phyloP scores from a whole-genome alignment of 2,113 vertebrate species.

The Phyllostomus discolor region DNA sequence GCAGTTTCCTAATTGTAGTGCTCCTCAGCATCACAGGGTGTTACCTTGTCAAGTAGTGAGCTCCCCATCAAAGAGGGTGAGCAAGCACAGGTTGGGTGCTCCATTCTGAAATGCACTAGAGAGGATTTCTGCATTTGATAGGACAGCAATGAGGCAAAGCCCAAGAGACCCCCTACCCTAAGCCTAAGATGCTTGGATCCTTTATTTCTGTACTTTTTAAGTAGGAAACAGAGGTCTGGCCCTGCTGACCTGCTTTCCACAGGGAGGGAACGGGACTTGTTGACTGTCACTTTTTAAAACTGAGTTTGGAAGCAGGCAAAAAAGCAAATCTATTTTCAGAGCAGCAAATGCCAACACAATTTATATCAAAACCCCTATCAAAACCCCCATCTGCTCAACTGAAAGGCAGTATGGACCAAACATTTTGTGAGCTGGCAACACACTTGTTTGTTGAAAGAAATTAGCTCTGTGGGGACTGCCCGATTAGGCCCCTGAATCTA shows the following conservation, averaged over 20 bases:
- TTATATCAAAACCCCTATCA: constrained; percentile 69
- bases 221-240: not conserved
- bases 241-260: constrained; percentile 22
- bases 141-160: not conserved
- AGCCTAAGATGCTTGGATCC: not conserved
- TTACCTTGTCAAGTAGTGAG: not conserved
- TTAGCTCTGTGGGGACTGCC: not conserved
- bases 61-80: not conserved
- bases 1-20: not conserved
- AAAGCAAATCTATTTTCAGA: constrained; percentile 67
- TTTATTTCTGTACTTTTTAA: not conserved
- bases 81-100: not conserved
- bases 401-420: constrained; percentile 38
- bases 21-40: not conserved
- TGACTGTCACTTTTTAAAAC: constrained; percentile 53
- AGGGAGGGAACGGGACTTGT: constrained; percentile 36
- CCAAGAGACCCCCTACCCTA: not conserved
- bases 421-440: not conserved
- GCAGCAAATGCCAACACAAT: constrained; percentile 65
- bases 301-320: constrained; percentile 56
- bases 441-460: constrained; percentile 11
- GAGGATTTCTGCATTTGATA: not conserved
- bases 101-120: not conserved
- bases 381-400: constrained; percentile 63
- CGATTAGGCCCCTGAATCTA: constrained; percentile 5